Evolutionary conservation across 2,888 invertebrate genomes (phyloP).

Genomic region (Cryptus viduatorius): DNA sequence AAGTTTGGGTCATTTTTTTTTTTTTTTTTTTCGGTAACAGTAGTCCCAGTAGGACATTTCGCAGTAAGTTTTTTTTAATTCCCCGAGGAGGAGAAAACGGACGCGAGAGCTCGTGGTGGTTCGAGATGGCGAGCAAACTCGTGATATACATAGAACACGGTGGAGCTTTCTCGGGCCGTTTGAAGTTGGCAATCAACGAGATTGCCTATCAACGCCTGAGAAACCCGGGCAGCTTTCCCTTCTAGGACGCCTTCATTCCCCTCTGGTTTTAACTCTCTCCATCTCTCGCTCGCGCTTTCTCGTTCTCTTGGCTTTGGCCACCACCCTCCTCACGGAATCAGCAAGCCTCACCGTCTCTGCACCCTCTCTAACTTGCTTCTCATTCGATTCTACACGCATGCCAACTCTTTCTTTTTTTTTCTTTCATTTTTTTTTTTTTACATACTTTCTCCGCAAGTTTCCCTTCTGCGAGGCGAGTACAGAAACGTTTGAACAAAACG

Average conservation of each 20-base stretch:
- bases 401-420: slow-evolving; percentile 50
- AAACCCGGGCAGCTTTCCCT: slow-evolving; percentile 73
- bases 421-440: slow-evolving; percentile 52
- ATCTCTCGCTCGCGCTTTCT: slow-evolving; percentile 66
- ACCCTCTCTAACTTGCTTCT: slow-evolving; percentile 48
- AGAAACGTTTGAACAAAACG: slow-evolving; percentile 76
- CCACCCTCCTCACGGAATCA: slow-evolving; percentile 41
- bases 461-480: slow-evolving; percentile 55
- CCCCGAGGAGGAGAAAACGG: background rate
- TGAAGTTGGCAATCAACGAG: slow-evolving; percentile 84
- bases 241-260: slow-evolving; percentile 52
- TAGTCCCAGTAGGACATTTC: too few relatives aligned
- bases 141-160: background rate
- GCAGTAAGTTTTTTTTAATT: background rate
- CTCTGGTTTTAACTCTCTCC: slow-evolving; percentile 46
- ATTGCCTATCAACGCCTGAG: slow-evolving; percentile 84
- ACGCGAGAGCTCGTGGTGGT: too few relatives aligned
- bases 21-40: background rate
- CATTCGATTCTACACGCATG: slow-evolving; percentile 57
- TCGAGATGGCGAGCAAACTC: background rate
- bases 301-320: background rate
- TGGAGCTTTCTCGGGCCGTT: slow-evolving; percentile 79
- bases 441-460: slow-evolving; percentile 45
- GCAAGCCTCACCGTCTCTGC: slow-evolving; percentile 22
- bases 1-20: background rate